Evolutionary conservation across 2,888 invertebrate genomes (phyloP).

Genomic region (Druceiella hillmani): DNA sequence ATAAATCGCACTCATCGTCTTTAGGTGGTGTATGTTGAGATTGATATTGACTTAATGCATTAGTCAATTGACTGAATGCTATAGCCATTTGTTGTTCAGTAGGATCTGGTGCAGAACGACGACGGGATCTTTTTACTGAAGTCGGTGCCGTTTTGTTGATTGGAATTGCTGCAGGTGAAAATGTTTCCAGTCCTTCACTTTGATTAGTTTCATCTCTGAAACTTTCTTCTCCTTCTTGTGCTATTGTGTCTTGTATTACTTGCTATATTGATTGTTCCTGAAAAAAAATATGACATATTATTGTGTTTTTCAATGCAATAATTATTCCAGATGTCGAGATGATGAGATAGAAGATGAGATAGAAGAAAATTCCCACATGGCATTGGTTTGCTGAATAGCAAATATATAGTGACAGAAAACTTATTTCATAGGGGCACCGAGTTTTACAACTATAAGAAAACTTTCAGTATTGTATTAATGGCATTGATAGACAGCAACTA

Average conservation of each 20-base stretch:
- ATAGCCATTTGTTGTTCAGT: conserved; percentile 6
- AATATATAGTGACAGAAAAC: conserved; percentile 24
- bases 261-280: too few species aligned
- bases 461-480: conserved; percentile 25
- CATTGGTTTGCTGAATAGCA: conserved; percentile 27
- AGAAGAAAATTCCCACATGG: conserved; percentile 17
- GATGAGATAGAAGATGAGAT: conserved; percentile 18
- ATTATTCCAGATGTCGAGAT: conserved; percentile 10
- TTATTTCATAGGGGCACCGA: conserved; percentile 21
- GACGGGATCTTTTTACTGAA: conserved; percentile 6
- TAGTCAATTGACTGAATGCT: conserved; percentile 6
- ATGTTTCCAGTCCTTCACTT: too few species aligned
- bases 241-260: too few species aligned
- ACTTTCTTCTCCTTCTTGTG: too few species aligned
- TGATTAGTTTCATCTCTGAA: too few species aligned
- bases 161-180: too few species aligned
- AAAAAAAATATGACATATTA: too few species aligned
- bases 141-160: too few species aligned
- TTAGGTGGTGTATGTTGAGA: conserved; percentile 7
- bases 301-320: conserved; percentile 11
- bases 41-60: conserved; percentile 6
- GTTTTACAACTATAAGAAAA: conserved; percentile 27
- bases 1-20: conserved; percentile 27
- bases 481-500: conserved; percentile 28
- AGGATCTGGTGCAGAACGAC: conserved; percentile 4